Evolutionary conservation across 53 echinoderm and acorn worm species (phyloP), one percentile per base, ranked within the genome.

Genomic region (Temnopleurus reevesii): DNA sequence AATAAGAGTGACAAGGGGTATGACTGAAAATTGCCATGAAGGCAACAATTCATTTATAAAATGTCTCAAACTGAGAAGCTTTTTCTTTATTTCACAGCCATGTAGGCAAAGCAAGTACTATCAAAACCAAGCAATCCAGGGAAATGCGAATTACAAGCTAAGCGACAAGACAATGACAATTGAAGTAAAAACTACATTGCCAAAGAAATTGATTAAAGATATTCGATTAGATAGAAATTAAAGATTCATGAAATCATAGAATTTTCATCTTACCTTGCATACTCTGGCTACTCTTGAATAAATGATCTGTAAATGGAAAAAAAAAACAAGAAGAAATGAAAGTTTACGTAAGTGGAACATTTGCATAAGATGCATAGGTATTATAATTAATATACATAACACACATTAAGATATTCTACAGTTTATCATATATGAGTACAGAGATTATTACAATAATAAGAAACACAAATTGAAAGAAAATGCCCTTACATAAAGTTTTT

Each of bases 241-340:
- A 8, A 71, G 41, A 71, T 4, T 7, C 38, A 71, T 71, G 2
- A 26, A 38, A 71, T n/a, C 19, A 8, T 71, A 71, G 34, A 19
- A 79, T 79, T 47, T 2, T 49, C 3, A 85, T 26, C 92, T 93
- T 92, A 95, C 95, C 94, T 95, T 95, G 91, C 95, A 95, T 34
- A 95, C 95, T 89, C 95, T 83, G 47, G 95, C 95, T 15, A 95
- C 94, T 90, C 95, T 90, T 56, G 95, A 95, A 65, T 95, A 95
- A 30, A 95, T 89, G 15, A 92, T 94, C 95, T 95, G 65, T 26
- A 64, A n/a, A n/a, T n/a, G 45, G 58, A 45, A 44, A 81, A 61
- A 58, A 71, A 10, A 49, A 81, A 90, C 19, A 65, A 65, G 82
- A 56, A 44, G 31, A 65, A 86, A 85, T 26, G 12, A 29, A 28